Conservation (phyloP, 1,140 invertebrate species). For the Pseudomyrmex concolor region DNA sequence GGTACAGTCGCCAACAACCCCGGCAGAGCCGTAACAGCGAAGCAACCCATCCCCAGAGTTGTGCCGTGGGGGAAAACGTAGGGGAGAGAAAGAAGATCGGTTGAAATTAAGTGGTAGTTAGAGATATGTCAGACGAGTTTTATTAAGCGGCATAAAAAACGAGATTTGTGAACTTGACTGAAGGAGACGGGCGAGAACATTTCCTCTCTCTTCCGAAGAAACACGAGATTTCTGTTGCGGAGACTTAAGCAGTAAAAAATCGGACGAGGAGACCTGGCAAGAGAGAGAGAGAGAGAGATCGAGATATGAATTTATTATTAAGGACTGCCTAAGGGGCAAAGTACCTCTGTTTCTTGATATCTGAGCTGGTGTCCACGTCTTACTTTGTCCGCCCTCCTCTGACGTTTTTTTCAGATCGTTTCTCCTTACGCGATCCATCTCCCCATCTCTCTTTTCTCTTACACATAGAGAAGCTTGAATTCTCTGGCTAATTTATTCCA, state of each 20-base stretch:
- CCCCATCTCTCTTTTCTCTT: background rate
- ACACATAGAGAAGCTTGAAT: slow-evolving; percentile 52
- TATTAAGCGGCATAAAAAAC: slow-evolving; percentile 85
- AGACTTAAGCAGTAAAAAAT: slow-evolving; percentile 47
- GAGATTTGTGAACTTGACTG: slow-evolving; percentile 82
- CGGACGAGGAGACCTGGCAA: no score
- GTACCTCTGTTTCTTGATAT: slow-evolving; percentile 79
- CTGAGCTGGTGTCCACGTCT: slow-evolving; percentile 44
- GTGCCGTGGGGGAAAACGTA: no score
- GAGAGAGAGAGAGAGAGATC: slow-evolving; percentile 56
- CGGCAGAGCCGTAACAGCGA: slow-evolving; percentile 17
- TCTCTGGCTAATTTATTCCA: slow-evolving; percentile 76
- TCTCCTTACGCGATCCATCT: background rate
- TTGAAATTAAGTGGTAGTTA: slow-evolving; percentile 85
- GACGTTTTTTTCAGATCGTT: slow-evolving; percentile 23
- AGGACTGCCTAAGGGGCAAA: slow-evolving; percentile 80
- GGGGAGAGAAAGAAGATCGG: slow-evolving; percentile 26
- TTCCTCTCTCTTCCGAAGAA: slow-evolving; percentile 15
- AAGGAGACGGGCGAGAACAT: slow-evolving; percentile 15
- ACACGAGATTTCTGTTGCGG: slow-evolving; percentile 56
- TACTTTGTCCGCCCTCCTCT: slow-evolving; percentile 1
- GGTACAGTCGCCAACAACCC: slow-evolving; percentile 35
- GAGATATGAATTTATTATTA: slow-evolving; percentile 85
- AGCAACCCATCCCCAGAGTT: slow-evolving; percentile 2
- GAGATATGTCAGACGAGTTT: slow-evolving; percentile 85